These are phyloP conservation scores for Panorpa germanica DNA, from an alignment of 2,888 invertebrate species.

Conservation along the genomic window DNA sequence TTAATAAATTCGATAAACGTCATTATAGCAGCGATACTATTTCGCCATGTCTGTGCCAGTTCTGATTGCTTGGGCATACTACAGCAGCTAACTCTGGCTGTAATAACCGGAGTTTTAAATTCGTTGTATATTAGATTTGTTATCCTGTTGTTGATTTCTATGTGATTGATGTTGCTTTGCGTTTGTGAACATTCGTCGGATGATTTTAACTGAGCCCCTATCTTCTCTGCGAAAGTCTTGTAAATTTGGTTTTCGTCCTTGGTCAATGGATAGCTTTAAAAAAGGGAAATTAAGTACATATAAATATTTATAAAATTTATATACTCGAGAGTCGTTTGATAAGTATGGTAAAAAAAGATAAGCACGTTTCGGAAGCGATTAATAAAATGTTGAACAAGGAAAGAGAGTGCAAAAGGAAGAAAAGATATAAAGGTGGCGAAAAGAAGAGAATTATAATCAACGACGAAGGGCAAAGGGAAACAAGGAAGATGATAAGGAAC, in stretches of 20 bases:
- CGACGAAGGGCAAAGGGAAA: no score
- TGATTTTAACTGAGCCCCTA: constrained; percentile 19
- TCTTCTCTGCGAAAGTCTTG: constrained; percentile 19
- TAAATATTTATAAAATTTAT: no score
- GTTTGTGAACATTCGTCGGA: constrained; percentile 17
- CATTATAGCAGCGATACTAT: constrained; percentile 42
- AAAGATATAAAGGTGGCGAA: no score
- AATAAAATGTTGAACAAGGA: no score
- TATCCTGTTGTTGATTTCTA: constrained; percentile 25
- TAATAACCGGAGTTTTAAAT: constrained; percentile 44
- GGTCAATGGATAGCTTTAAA: no score
- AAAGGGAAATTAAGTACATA: no score
- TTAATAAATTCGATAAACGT: constrained; percentile 38
- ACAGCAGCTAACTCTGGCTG: constrained; percentile 63
- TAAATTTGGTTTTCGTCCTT: constrained; percentile 15
- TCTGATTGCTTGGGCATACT: constrained; percentile 51
- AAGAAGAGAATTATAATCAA: no score
- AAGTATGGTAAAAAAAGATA: no score
- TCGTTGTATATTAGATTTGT: constrained; percentile 39
- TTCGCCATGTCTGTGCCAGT: constrained; percentile 54
- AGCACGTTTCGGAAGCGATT: no score
- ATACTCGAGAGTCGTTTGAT: no score
- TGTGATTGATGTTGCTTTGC: constrained; percentile 16
- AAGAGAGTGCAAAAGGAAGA: no score
- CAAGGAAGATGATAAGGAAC: no score